Percentiles rank a stretch among this genome's conserved stretches.
These are phyloP conservation scores for Ellobium chinense DNA, from an alignment of 2,888 invertebrate genomes.

Conservation along the genomic window DNA sequence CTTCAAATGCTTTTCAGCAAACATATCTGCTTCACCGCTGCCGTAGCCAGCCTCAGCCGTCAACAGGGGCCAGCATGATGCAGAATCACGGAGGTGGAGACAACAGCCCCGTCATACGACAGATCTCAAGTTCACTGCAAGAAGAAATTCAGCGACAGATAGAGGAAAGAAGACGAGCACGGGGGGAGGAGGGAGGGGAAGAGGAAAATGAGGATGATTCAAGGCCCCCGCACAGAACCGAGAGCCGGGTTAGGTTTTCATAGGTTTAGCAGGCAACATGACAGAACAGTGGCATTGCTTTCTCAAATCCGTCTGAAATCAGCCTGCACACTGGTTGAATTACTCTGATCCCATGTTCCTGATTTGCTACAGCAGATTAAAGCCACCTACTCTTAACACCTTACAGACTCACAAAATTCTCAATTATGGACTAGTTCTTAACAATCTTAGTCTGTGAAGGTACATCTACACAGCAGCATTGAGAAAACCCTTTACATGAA, in stretches of 20 bases:
- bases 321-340: too few species aligned
- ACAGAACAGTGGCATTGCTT: too few species aligned
- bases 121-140: slow-evolving; percentile 1
- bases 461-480: too few species aligned
- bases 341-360: too few species aligned
- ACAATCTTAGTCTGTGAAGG: too few species aligned
- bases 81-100: background rate
- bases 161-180: background rate
- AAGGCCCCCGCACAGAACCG: background rate
- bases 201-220: background rate
- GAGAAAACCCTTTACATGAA: too few species aligned
- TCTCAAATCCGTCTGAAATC: too few species aligned
- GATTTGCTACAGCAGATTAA: too few species aligned
- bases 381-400: too few species aligned
- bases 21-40: background rate
- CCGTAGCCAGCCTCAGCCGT: slow-evolving; percentile 5
- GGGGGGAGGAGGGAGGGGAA: background rate
- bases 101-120: background rate
- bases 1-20: background rate
- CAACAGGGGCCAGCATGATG: background rate
- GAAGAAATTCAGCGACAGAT: background rate
- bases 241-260: background rate
- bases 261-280: too few species aligned
- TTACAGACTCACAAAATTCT: too few species aligned
- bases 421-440: too few species aligned